Conservation (phyloP, 1,140 invertebrate species). For the Diorhabda elongata region DNA sequence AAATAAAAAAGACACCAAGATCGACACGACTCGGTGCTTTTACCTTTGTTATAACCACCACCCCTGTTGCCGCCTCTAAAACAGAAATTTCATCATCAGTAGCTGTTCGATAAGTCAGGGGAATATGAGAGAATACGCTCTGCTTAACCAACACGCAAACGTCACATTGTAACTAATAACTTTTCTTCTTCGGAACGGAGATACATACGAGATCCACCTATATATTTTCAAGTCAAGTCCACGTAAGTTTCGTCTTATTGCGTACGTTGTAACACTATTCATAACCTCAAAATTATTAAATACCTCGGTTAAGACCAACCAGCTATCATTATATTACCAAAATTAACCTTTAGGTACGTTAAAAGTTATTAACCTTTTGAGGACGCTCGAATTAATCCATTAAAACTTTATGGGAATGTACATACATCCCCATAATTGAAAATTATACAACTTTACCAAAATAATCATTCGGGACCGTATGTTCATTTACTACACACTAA, state of each 20-base stretch:
- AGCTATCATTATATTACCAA: no score
- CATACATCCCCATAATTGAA: not conserved
- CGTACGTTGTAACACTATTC: not conserved
- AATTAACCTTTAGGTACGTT: no score
- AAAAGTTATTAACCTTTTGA: not conserved
- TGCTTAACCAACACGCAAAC: constrained; percentile 12
- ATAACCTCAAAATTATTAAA: no score
- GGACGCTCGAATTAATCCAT: not conserved
- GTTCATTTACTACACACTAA: no score
- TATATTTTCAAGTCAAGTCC: not conserved
- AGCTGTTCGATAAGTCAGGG: constrained; percentile 35
- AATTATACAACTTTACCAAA: no score
- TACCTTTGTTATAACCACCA: constrained; percentile 46
- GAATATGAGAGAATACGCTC: constrained; percentile 16
- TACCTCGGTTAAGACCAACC: no score
- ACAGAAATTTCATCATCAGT: constrained; percentile 45
- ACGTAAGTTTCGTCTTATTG: no score
- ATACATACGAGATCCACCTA: not conserved
- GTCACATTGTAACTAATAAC: constrained; percentile 9
- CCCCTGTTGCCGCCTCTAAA: constrained; percentile 46
- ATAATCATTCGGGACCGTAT: no score
- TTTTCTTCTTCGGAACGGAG: constrained; percentile 12
- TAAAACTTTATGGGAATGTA: not conserved
- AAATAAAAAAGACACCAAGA: constrained; percentile 38
- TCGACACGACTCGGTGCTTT: constrained; percentile 39